Percentiles rank a stretch among this genome's conserved stretches.
Evolutionary conservation across 2,113 vertebrate species (phyloP).

Genomic region (Terrapene triunguis): DNA sequence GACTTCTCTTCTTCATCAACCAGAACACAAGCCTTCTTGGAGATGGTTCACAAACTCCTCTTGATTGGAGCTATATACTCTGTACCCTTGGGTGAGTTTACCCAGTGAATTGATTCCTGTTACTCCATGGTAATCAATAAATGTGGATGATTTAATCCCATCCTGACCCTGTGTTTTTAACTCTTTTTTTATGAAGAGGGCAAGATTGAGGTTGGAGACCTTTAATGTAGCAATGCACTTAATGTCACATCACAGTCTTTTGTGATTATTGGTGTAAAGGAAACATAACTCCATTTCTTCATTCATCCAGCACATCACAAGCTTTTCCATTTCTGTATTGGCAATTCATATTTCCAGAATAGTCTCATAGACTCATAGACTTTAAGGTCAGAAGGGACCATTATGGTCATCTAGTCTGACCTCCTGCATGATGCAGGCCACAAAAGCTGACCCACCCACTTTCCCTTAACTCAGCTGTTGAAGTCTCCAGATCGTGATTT

Average conservation of each 20-base stretch:
- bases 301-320: constrained; percentile 5
- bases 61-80: not conserved
- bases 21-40: constrained; percentile 15
- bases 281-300: constrained; percentile 32
- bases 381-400: too few species aligned
- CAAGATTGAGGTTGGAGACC: constrained; percentile 55
- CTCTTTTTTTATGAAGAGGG: constrained; percentile 35
- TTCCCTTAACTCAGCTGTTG: too few species aligned
- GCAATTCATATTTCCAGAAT: constrained; percentile 12
- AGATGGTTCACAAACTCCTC: constrained; percentile 42
- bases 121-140: not conserved
- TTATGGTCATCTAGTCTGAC: too few species aligned
- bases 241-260: constrained; percentile 48
- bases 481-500: too few species aligned
- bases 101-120: constrained; percentile 14
- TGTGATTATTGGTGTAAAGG: constrained; percentile 41
- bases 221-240: constrained; percentile 10
- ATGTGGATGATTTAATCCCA: constrained; percentile 45
- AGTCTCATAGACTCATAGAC: too few species aligned
- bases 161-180: constrained; percentile 32
- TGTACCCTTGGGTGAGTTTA: not conserved
- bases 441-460: too few species aligned
- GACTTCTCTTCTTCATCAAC: constrained; percentile 42
- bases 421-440: too few species aligned
- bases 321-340: not conserved